Evolutionary conservation across 2,888 invertebrate genomes (phyloP), one percentile per base, ranked within the genome.

Genomic region (Operophtera brumata): DNA sequence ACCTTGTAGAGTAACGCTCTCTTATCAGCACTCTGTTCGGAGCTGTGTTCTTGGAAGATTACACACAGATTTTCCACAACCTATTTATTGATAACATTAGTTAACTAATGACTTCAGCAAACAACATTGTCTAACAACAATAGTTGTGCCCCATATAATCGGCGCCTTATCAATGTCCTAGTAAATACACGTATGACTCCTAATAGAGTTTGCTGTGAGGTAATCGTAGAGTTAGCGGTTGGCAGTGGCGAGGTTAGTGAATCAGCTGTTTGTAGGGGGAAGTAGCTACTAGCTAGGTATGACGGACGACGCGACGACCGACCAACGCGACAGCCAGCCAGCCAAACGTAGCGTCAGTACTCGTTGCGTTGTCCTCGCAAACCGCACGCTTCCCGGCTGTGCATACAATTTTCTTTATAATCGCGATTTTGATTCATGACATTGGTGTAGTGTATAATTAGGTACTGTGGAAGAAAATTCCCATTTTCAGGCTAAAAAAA

Each of bases 181-280:
- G 35, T 43, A 20, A 20, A 20, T 14, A 44, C 13, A 30, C 30
- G 36, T 11, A 7, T 47, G 32, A 20, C 14, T 26, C 10, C 9
- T 10, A 30, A 30, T n/a, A 20, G 7, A 20, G 8, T 43, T 43
- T 44, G 39, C 39, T 44, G 10, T 47, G 34, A n/a, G 14, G 42
- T 28, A 41, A 45, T 47, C 37, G 36, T 45, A 57, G 53, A 57
- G 43, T 39, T 46, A 12, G 14, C 30, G 35, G 34, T 28, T 54
- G 48, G 39, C 53, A 50, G 52, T 61, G 54, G 47, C 49, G 57
- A 57, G 57, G 61, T 62, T 65, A 65, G 62, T 59, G 80, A 84
- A 85, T 86, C 86, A 87, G 87, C 87, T 87, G 87, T 84, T 84
- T 56, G 66, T 62, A 60, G 65, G 75, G 78, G 77, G 81, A 74